Evolutionary conservation across 2,888 invertebrate species (phyloP), one percentile per base, ranked within the genome.

Genomic region (Colostygia pectinataria): DNA sequence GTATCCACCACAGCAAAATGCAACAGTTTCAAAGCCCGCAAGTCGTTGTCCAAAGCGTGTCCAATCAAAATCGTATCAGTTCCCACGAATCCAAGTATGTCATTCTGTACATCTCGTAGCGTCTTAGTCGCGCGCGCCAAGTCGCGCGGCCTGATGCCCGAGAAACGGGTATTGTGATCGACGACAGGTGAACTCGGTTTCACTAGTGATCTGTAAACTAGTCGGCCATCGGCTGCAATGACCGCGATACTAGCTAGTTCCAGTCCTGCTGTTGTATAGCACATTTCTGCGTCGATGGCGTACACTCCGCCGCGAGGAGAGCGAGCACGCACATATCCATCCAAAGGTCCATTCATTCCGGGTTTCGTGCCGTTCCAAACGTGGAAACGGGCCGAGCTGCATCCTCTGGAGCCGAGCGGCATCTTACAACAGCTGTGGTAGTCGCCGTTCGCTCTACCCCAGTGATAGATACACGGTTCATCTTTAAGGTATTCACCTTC

Each of bases 281-380:
- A 96, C 99, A 99, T 99, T 88, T 99, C 99, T 77, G 99, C 98
- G 83, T 99, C 99, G 14, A 99, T 77, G 0, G 97, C 96, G 79
- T 94, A 98, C 1, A 96, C 93, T 45, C 92, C 92, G 18, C 85
- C 82, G 4, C 91, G 86, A 36, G 86, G 80, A 33, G 84, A 83
- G 46, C 86, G 78, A 1, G 95, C 94, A 37, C 91, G 84, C 0
- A 93, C 93, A 69, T 92, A 96, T 15, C 93, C 94, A 10, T 92
- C 90, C 53, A 93, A 92, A 0, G 95, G 95, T 0, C 95, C 95
- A 72, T 96, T 96, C 61, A 93, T 83, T 2, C 96, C 96, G 2
- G 91, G 91, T 8, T 87, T 83, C 0, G 93, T 81, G 0, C 96
- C 96, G 37, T 91, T 92, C 96, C 96, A 96, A 0, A 97, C 96